These are phyloP conservation scores for Oxyruncus cristatus DNA, from an alignment of 2,113 vertebrate species.

Conservation along the genomic window DNA sequence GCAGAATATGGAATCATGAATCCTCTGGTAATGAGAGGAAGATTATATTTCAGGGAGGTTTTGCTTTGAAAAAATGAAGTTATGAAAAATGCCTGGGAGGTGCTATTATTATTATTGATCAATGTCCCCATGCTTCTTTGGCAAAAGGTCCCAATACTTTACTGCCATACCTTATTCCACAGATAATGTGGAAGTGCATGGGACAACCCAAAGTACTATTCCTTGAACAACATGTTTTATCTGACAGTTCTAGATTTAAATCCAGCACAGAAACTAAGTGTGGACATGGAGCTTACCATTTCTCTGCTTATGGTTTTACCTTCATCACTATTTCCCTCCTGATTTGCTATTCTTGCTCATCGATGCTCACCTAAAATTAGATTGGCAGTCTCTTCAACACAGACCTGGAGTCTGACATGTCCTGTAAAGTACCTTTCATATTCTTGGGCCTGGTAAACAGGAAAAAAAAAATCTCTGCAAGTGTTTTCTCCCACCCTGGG, in stretches of 20 bases:
- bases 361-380: neutral
- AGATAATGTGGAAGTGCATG: neutral
- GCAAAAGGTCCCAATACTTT: neutral
- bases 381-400: neutral
- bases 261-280: neutral
- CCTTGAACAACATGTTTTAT: neutral
- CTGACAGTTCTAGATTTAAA: neutral
- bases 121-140: neutral
- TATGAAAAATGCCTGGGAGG: neutral
- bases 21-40: neutral
- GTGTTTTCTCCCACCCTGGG: conserved; percentile 1
- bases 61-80: neutral
- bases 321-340: neutral
- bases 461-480: neutral
- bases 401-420: rapidly evolving
- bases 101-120: neutral
- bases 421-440: neutral
- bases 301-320: neutral
- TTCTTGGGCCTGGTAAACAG: neutral
- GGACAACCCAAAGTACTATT: neutral
- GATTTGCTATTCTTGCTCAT: neutral
- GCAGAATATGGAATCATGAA: neutral
- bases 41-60: neutral
- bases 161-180: neutral
- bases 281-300: neutral